Percentiles rank a stretch among this genome's conserved stretches.
phyloP scores from a whole-genome alignment of 2,113 vertebrate genomes.

The Aegypius monachus region DNA sequence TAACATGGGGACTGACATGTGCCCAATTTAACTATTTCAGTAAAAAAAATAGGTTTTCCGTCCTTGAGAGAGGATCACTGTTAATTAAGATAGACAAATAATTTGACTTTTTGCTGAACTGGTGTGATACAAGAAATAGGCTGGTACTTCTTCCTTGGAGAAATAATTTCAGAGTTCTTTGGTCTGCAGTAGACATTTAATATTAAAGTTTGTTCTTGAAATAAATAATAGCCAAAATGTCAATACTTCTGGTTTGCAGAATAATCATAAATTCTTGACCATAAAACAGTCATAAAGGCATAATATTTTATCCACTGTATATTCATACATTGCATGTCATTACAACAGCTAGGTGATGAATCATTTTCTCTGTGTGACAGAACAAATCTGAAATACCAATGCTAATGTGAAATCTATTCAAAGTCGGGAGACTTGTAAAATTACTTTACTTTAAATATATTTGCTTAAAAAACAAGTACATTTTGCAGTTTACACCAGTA shows the following conservation, averaged over 20 bases:
- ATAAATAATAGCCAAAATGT: conserved; percentile 73
- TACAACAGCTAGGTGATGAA: conserved; percentile 63
- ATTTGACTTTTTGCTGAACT: conserved; percentile 32
- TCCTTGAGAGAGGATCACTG: neutral
- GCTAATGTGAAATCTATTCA: conserved; percentile 61
- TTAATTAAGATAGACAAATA: conserved; percentile 14
- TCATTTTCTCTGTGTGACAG: conserved; percentile 67
- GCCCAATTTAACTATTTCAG: neutral
- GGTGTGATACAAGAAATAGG: neutral
- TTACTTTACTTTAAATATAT: conserved; percentile 21
- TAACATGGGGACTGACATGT: neutral
- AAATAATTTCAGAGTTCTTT: conserved; percentile 59
- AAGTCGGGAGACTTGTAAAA: conserved; percentile 29
- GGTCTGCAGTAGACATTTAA: conserved; percentile 44
- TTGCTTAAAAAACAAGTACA: neutral
- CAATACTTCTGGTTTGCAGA: conserved; percentile 73
- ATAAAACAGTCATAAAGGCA: conserved; percentile 73
- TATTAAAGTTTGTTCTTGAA: conserved; percentile 74
- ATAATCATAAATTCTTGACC: conserved; percentile 71
- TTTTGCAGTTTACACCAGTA: conserved; percentile 4
- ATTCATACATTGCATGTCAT: conserved; percentile 69
- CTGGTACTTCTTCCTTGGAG: conserved; percentile 27
- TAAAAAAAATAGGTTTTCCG: neutral
- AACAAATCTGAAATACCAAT: conserved; percentile 66
- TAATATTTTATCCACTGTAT: conserved; percentile 70